Percentiles rank a stretch among this genome's conserved stretches.
Evolutionary conservation across 2,113 vertebrate genomes (phyloP).

Genomic region (Trogon surrucura): DNA sequence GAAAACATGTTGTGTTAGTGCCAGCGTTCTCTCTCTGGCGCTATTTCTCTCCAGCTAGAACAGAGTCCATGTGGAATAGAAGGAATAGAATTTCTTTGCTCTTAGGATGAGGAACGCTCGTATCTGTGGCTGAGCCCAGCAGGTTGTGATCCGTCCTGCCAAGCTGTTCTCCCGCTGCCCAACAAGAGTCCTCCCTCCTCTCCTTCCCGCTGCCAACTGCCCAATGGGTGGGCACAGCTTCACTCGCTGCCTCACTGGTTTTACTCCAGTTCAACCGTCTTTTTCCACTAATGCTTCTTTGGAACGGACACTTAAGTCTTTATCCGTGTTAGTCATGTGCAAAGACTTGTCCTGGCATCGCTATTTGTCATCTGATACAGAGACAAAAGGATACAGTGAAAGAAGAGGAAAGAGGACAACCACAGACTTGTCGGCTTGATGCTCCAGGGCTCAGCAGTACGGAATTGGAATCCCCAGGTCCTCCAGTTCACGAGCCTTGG

Average conservation of each 20-base stretch:
- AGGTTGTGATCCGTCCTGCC: background rate
- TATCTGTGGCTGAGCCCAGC: background rate
- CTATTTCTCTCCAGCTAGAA: background rate
- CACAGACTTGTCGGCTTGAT: fast-evolving
- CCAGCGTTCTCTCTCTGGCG: background rate
- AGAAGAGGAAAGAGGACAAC: background rate
- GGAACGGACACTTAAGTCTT: background rate
- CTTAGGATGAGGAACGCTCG: background rate
- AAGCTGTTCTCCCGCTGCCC: background rate
- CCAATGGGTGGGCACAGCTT: background rate
- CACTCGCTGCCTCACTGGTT: background rate
- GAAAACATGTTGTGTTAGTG: background rate
- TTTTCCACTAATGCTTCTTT: background rate
- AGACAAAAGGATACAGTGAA: background rate
- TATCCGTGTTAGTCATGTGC: background rate
- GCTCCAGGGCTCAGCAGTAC: background rate
- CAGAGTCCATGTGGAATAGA: background rate
- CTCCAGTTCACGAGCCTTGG: background rate
- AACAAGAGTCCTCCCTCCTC: background rate
- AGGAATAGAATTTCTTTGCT: background rate
- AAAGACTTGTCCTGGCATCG: background rate
- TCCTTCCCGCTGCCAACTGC: background rate
- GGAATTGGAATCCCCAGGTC: background rate
- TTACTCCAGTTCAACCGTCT: background rate
- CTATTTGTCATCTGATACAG: background rate